Evolutionary conservation across 2,888 invertebrate genomes (phyloP), one percentile per base, ranked within the genome.

Genomic region (Lepidochrysops patricia): DNA sequence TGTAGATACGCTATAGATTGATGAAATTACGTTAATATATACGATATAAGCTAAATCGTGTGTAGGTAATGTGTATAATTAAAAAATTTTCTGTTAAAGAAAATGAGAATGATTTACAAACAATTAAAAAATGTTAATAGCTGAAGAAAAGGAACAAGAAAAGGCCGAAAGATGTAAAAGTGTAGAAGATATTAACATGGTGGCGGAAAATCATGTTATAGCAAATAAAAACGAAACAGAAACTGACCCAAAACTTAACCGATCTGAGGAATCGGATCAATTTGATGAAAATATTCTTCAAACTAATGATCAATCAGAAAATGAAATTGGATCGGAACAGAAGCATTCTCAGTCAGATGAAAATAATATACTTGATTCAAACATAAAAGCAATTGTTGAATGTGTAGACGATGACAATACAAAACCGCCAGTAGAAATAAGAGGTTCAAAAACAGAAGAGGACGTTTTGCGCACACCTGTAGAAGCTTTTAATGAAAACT

Each of bases 61-160:
- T n/a, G n/a, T n/a, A n/a, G n/a, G n/a, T n/a, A n/a, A n/a, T n/a
- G n/a, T n/a, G n/a, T 43, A 4, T 52, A 50, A n/a, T 23, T 57
- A 32, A 48, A 32, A 57, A 43, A 60, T 67, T 19, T 58, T 60
- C 35, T 57, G 34, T 80, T 79, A 57, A 74, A 86, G 83, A 72
- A 57, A 58, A 60, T 25, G 73, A 69, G 60, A 74, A 70, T 64
- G 12, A 56, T 5, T 58, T 77, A 52, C 70, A 77, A 1, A 67
- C 87, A 61, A 75, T 83, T 61, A 83, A 68, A 88, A 81, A 73
- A 79, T 88, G 49, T 63, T 66, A n/a, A 73, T 58, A 52, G 84
- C 79, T 7, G 84, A 80, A 73, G 70, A 76, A 63, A 82, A 74
- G 65, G 67, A 85, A 26, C 72, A 70, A 58, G 70, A 78, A 68